phyloP scores from a whole-genome alignment of 2,797 vertebrate genomes.

The Ciconia nigra region DNA sequence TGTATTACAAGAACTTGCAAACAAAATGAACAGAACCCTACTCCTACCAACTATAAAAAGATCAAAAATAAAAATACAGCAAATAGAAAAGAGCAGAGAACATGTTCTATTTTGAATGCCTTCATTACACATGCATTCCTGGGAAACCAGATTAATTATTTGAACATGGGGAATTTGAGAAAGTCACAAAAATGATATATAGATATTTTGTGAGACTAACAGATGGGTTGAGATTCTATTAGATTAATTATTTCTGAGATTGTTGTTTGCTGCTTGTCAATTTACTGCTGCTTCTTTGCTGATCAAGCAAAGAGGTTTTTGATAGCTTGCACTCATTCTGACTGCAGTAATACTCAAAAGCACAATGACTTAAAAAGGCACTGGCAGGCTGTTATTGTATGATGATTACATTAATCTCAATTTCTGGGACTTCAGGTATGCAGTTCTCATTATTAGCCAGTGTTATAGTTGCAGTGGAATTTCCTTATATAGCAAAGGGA shows the following conservation, averaged over 20 bases:
- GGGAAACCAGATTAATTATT: not conserved
- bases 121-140: not conserved
- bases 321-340: not conserved
- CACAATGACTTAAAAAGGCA: not conserved
- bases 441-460: not conserved
- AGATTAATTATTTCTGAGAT: not conserved
- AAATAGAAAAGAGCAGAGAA: not conserved
- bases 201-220: not conserved
- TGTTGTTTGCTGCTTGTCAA: not conserved
- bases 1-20: not conserved
- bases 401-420: not conserved
- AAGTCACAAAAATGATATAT: not conserved
- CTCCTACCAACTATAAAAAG: not conserved
- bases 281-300: not conserved
- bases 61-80: not conserved
- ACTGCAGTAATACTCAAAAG: not conserved
- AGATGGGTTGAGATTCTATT: not conserved
- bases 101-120: fast-evolving
- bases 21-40: not conserved
- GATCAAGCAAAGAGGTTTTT: not conserved
- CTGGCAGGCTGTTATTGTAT: not conserved
- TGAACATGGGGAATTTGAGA: not conserved
- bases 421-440: not conserved
- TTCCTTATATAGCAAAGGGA: not conserved
- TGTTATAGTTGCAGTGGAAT: not conserved